phyloP scores from a whole-genome alignment of 37 sponge, comb jelly and placozoan species.

The Aplysina aerophoba region DNA sequence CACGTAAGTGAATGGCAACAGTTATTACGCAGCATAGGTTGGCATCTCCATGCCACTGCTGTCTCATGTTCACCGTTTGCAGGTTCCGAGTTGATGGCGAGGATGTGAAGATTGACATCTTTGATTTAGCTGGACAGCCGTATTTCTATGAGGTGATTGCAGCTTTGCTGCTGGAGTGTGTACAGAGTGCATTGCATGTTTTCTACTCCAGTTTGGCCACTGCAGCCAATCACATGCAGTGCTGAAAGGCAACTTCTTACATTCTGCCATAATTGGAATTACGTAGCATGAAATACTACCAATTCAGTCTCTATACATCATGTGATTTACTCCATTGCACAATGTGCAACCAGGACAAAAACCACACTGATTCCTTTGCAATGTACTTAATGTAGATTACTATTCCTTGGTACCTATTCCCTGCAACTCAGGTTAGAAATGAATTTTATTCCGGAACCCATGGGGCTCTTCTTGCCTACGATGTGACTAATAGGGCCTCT shows the following conservation, averaged over 20 bases:
- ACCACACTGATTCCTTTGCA: not conserved
- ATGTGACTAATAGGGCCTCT: constrained; percentile 75
- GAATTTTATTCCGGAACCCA: constrained; percentile 96
- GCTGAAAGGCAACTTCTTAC: too few species aligned
- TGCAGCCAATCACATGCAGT: not conserved
- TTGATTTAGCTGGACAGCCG: constrained; percentile 92
- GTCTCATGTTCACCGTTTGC: not conserved
- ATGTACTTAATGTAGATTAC: not conserved
- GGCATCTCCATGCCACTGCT: too few species aligned
- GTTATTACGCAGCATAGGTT: too few species aligned
- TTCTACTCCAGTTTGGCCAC: too few species aligned
- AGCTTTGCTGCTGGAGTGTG: not conserved
- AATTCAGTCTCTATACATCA: too few species aligned
- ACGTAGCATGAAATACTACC: too few species aligned
- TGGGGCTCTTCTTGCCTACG: constrained; percentile 90
- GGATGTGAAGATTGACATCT: constrained; percentile 85
- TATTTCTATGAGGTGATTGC: constrained; percentile 83
- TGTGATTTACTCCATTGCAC: too few species aligned
- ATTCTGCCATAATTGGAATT: too few species aligned
- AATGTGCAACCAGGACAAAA: too few species aligned
- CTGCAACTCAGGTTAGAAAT: constrained; percentile 78
- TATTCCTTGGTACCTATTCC: not conserved
- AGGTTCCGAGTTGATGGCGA: constrained; percentile 46
- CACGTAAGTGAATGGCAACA: too few species aligned
- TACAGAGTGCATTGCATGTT: too few species aligned